A percentile compares a stretch with the other conserved stretches of the same genome.
These are phyloP conservation scores for Egretta garzetta DNA, from an alignment of 2,113 vertebrate species.

Conservation along the genomic window DNA sequence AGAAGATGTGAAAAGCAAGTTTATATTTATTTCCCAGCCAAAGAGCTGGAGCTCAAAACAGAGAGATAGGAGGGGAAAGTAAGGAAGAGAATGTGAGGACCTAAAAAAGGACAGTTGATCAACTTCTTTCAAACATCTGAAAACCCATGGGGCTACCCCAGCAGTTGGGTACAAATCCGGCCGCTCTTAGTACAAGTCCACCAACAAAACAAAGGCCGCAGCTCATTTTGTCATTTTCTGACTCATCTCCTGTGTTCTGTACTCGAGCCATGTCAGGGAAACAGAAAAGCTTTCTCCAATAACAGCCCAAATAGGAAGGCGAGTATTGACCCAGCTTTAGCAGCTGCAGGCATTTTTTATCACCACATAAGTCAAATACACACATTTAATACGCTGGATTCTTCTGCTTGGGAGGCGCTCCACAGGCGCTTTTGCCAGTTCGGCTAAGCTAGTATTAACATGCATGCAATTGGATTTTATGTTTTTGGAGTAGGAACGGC, in stretches of 20 bases:
- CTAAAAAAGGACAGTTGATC: background rate
- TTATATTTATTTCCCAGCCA: background rate
- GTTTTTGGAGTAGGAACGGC: background rate
- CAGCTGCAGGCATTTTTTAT: background rate
- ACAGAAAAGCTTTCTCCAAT: background rate
- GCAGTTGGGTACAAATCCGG: accelerated
- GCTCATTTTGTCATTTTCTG: background rate
- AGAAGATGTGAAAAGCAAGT: background rate
- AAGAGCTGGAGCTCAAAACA: background rate
- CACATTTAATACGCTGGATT: accelerated
- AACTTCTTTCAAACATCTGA: background rate
- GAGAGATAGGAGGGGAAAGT: background rate
- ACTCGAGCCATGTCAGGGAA: background rate
- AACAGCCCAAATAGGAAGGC: background rate
- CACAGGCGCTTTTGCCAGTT: accelerated
- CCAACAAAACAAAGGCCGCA: background rate
- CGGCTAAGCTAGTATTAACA: background rate
- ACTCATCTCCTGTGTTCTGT: background rate
- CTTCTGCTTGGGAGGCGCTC: accelerated
- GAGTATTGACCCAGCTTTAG: background rate
- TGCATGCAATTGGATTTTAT: background rate
- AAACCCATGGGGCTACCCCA: background rate
- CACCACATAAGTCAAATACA: background rate
- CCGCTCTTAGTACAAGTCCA: accelerated
- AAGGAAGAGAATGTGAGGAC: background rate